A percentile compares a stretch with the other conserved stretches of the same genome.
These are phyloP conservation scores for Coranthus polyacanthus DNA, from an alignment of 2,797 vertebrate species.

Conservation along the genomic window DNA sequence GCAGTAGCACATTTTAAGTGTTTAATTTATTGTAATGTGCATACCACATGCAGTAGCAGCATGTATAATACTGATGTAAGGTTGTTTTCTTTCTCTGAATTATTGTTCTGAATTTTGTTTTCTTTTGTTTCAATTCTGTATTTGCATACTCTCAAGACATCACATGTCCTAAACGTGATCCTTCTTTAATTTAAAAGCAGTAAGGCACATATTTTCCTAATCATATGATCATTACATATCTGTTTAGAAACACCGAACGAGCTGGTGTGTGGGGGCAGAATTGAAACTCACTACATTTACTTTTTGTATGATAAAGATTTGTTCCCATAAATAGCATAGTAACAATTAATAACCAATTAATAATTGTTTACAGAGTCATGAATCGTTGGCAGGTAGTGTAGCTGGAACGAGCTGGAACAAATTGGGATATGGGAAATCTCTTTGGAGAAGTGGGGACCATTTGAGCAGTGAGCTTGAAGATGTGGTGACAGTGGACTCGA, in stretches of 20 bases:
- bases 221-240: neutral
- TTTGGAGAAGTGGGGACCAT: conserved; percentile 44
- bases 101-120: too few species aligned
- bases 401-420: conserved; percentile 49
- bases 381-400: conserved; percentile 47
- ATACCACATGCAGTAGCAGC: too few species aligned
- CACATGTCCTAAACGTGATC: too few species aligned
- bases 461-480: conserved; percentile 43
- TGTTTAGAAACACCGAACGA: too few species aligned
- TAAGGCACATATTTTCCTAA: neutral
- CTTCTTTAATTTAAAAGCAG: too few species aligned
- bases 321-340: conserved; percentile 5
- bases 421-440: conserved; percentile 45
- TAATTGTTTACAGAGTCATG: conserved; percentile 34
- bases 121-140: too few species aligned
- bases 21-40: too few species aligned
- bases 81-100: too few species aligned
- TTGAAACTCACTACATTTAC: neutral
- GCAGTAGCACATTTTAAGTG: too few species aligned
- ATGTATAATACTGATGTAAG: too few species aligned
- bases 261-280: neutral
- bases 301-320: conserved; percentile 3
- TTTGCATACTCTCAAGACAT: too few species aligned
- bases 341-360: conserved; percentile 12
- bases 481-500: conserved; percentile 46